These are phyloP conservation scores for Umimayanthus kanabou DNA, from an alignment of 92 coral and sea anemone genomes.

Conservation along the genomic window DNA sequence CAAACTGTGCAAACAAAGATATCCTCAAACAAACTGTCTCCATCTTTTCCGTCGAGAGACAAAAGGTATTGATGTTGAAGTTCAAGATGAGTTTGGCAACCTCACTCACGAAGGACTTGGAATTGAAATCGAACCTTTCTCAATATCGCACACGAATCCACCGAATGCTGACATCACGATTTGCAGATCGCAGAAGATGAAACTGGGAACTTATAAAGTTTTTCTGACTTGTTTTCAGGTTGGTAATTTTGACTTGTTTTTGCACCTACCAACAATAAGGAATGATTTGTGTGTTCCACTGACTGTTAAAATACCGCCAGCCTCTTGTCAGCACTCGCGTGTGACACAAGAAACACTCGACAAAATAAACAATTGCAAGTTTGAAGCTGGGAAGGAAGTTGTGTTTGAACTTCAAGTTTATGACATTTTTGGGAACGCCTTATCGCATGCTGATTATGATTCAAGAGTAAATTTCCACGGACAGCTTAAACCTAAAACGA, in stretches of 20 bases:
- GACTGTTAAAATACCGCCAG: not conserved
- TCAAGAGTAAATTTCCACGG: not conserved
- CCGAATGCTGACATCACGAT: not conserved
- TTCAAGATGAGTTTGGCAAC: slow-evolving; percentile 5
- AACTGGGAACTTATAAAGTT: not conserved
- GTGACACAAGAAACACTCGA: not conserved
- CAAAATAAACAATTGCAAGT: not conserved
- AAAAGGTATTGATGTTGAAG: not conserved
- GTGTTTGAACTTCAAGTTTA: not conserved
- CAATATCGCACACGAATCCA: slow-evolving; percentile 2
- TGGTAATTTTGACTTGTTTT: not conserved
- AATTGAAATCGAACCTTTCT: not conserved
- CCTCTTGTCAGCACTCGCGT: not conserved
- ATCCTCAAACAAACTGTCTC: not conserved
- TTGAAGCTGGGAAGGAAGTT: not conserved
- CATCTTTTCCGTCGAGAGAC: not conserved
- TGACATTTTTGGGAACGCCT: not conserved
- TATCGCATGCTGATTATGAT: not conserved
- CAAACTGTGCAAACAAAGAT: not conserved
- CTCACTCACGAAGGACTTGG: not conserved
- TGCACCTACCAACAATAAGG: not conserved
- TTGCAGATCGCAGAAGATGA: not conserved
- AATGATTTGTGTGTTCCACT: too few species aligned
- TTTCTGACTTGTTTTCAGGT: not conserved
- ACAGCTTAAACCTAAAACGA: not conserved